A percentile compares a stretch with the other conserved stretches of the same genome.
These are phyloP conservation scores for Drosophila willistoni DNA, from an alignment of 1,140 invertebrate species.

Conservation along the genomic window DNA sequence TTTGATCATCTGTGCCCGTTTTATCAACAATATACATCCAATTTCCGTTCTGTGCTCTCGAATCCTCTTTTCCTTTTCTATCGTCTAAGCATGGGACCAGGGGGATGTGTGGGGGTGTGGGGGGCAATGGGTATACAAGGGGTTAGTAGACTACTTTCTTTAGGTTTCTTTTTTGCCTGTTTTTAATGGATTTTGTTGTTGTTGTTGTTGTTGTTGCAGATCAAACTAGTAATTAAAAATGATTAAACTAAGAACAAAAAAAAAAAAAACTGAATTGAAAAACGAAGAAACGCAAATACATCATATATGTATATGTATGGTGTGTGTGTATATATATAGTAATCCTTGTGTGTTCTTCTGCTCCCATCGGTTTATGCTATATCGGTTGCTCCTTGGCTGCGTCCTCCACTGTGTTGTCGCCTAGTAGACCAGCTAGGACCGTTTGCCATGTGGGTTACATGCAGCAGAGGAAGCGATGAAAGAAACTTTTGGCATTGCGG, in stretches of 20 bases:
- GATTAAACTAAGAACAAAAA: constrained; percentile 31
- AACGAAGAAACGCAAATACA: constrained; percentile 32
- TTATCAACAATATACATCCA: neutral
- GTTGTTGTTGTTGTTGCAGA: constrained; percentile 2
- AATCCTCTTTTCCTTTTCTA: neutral
- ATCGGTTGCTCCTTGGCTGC: constrained; percentile 6
- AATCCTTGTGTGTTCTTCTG: constrained; percentile 9
- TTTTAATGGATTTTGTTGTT: neutral
- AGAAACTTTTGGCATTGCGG: constrained; percentile 83
- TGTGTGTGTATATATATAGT: neutral
- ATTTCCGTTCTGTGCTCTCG: neutral
- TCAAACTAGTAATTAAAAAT: constrained; percentile 27
- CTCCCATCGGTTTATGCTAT: constrained; percentile 11
- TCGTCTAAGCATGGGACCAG: neutral
- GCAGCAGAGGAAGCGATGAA: constrained; percentile 82
- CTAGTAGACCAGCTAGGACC: constrained; percentile 24
- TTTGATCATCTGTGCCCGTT: too few species aligned
- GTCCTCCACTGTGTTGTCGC: constrained; percentile 13
- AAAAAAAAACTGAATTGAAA: constrained; percentile 17
- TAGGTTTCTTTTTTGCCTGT: neutral
- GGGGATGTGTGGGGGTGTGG: neutral
- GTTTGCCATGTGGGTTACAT: constrained; percentile 64
- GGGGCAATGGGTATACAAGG: too few species aligned
- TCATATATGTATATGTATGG: neutral
- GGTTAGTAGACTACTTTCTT: neutral